These are phyloP conservation scores for Drosophila neoperkinsi DNA, from an alignment of 2,888 invertebrate genomes.

Conservation along the genomic window DNA sequence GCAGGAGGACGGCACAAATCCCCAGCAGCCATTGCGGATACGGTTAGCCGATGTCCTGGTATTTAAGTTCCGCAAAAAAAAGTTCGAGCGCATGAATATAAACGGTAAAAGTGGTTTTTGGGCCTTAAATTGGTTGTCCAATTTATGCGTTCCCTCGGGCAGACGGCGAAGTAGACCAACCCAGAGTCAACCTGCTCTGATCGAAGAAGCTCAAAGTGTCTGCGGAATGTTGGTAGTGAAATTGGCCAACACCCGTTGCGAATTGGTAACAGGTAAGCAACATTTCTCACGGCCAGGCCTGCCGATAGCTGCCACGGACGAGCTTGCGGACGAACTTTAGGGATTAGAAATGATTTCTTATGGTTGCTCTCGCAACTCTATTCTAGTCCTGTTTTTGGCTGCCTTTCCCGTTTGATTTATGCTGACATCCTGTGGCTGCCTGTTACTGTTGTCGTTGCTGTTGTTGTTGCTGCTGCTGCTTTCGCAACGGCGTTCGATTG, in stretches of 20 bases:
- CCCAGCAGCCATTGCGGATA: slow-evolving; percentile 43
- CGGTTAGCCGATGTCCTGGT: slow-evolving; percentile 52
- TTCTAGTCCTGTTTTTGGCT: slow-evolving; percentile 25
- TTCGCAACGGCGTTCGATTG: slow-evolving; percentile 55
- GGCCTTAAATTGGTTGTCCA: slow-evolving; percentile 80
- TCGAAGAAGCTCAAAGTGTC: slow-evolving; percentile 16
- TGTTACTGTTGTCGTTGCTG: neutral
- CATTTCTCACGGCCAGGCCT: slow-evolving; percentile 54
- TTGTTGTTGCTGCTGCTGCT: slow-evolving; percentile 17
- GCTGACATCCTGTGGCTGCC: slow-evolving; percentile 75
- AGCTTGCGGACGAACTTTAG: slow-evolving; percentile 65
- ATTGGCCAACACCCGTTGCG: slow-evolving; percentile 36
- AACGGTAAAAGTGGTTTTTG: slow-evolving; percentile 78
- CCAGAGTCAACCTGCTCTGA: neutral
- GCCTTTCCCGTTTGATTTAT: slow-evolving; percentile 79
- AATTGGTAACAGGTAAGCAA: slow-evolving; percentile 65
- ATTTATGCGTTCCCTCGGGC: slow-evolving; percentile 71
- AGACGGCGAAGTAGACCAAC: slow-evolving; percentile 11
- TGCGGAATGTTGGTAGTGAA: slow-evolving; percentile 39
- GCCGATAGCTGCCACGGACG: slow-evolving; percentile 64
- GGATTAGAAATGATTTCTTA: slow-evolving; percentile 81
- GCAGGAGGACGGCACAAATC: slow-evolving; percentile 32
- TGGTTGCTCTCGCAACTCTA: slow-evolving; percentile 43
- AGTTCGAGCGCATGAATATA: slow-evolving; percentile 70
- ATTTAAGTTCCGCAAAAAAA: slow-evolving; percentile 58